A percentile compares a stretch with the other conserved stretches of the same genome.
Evolutionary conservation across 2,888 invertebrate species (phyloP).

Genomic region (Flexamia atlantica): DNA sequence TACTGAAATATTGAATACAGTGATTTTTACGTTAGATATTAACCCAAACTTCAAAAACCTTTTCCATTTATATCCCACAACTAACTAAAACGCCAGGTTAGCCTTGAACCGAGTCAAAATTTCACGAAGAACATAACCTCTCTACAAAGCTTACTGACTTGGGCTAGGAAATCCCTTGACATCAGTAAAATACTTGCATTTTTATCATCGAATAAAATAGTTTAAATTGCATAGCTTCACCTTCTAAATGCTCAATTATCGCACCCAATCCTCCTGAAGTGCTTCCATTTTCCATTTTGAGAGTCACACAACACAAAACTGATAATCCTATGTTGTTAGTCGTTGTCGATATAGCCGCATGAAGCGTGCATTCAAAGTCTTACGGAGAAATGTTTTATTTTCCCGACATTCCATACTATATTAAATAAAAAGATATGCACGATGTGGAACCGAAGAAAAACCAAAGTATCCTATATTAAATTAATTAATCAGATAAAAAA

Average conservation of each 20-base stretch:
- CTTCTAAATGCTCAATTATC: not conserved
- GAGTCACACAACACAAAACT: not conserved
- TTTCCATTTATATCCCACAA: conserved; percentile 5
- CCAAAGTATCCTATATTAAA: no score
- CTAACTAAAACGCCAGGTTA: conserved; percentile 36
- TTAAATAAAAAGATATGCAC: no score
- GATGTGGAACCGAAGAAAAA: no score
- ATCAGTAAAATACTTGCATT: conserved; percentile 32
- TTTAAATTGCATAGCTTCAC: not conserved
- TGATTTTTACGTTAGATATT: not conserved
- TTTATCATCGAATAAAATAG: not conserved
- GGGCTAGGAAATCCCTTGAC: conserved; percentile 33
- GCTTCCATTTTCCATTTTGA: conserved; percentile 31
- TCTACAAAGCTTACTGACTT: conserved; percentile 39
- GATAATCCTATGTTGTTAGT: not conserved
- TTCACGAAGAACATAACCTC: conserved; percentile 26
- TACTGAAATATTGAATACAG: not conserved
- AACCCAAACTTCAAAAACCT: not conserved
- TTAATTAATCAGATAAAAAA: no score
- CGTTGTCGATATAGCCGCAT: conserved; percentile 17
- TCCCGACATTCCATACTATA: no score
- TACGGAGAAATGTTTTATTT: not conserved
- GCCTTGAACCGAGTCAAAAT: conserved; percentile 35
- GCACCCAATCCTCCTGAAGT: not conserved
- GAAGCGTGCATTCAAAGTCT: conserved; percentile 22